These are phyloP conservation scores for Diabrotica virgifera DNA, from an alignment of 1,140 invertebrate genomes.

Conservation along the genomic window DNA sequence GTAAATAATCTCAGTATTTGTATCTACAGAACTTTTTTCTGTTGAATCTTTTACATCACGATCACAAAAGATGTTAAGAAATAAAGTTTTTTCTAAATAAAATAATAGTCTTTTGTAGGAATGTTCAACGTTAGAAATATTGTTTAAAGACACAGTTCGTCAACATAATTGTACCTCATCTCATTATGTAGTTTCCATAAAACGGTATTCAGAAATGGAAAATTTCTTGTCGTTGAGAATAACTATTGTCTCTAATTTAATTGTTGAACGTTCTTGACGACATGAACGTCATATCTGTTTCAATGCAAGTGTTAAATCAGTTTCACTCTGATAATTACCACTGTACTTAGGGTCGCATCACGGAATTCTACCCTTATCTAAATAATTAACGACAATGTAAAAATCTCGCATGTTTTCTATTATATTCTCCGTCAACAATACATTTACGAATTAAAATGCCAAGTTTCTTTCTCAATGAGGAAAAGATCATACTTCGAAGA, in stretches of 20 bases:
- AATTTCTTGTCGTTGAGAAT: background rate
- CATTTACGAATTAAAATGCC: constrained; percentile 24
- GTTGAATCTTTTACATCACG: too few species aligned
- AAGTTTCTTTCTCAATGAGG: constrained; percentile 24
- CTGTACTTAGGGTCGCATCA: constrained; percentile 5
- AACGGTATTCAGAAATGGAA: background rate
- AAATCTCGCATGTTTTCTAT: constrained; percentile 13
- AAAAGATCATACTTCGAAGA: constrained; percentile 32
- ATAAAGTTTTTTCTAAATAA: too few species aligned
- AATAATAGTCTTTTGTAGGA: too few species aligned
- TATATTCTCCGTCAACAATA: constrained; percentile 13
- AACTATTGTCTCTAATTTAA: background rate
- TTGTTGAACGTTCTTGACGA: background rate
- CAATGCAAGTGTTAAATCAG: background rate
- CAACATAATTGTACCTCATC: background rate
- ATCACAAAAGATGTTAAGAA: too few species aligned
- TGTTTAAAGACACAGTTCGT: too few species aligned
- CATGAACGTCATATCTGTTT: constrained; percentile 1
- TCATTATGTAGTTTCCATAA: background rate
- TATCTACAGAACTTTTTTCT: too few species aligned
- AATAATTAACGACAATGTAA: constrained; percentile 16
- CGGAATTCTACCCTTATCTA: constrained; percentile 5
- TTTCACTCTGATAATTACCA: constrained; percentile 9
- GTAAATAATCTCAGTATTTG: too few species aligned
- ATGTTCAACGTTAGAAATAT: too few species aligned